Conservation (phyloP, 1,140 invertebrate species). For the Delia radicum region DNA sequence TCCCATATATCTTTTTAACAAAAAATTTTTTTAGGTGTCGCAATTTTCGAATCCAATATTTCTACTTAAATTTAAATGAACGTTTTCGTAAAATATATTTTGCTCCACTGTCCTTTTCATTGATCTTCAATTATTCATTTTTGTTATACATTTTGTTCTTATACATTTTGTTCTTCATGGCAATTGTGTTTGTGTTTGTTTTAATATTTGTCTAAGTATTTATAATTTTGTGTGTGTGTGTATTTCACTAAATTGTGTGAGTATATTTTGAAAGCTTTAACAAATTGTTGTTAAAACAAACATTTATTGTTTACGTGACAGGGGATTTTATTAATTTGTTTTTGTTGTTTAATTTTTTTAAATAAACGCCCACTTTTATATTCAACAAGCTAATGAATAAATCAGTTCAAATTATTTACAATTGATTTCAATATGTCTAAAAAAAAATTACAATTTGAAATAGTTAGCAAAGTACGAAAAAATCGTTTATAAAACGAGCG, state of each 20-base stretch:
- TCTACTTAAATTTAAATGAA: too few relatives aligned
- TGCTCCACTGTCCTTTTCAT: background rate
- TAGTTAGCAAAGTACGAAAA: background rate
- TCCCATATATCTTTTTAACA: too few relatives aligned
- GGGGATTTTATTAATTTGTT: constrained; percentile 1
- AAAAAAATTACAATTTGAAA: background rate
- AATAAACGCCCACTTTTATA: background rate
- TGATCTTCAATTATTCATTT: background rate
- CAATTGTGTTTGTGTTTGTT: too few relatives aligned
- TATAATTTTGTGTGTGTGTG: background rate
- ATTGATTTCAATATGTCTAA: background rate
- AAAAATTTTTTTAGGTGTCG: too few relatives aligned
- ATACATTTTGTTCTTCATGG: too few relatives aligned
- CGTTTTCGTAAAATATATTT: too few relatives aligned
- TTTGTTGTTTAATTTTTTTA: background rate
- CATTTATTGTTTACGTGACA: constrained; percentile 19
- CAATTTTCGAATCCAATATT: too few relatives aligned
- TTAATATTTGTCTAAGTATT: background rate
- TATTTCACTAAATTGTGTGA: too few relatives aligned
- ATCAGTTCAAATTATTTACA: background rate
- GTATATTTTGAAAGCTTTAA: constrained; percentile 8
- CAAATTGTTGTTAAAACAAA: constrained; percentile 20
- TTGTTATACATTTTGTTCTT: too few relatives aligned
- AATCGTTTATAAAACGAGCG: background rate
- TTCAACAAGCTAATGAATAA: background rate